phyloP scores from a whole-genome alignment of 2,888 invertebrate species.

The Dendrolimus houi region DNA sequence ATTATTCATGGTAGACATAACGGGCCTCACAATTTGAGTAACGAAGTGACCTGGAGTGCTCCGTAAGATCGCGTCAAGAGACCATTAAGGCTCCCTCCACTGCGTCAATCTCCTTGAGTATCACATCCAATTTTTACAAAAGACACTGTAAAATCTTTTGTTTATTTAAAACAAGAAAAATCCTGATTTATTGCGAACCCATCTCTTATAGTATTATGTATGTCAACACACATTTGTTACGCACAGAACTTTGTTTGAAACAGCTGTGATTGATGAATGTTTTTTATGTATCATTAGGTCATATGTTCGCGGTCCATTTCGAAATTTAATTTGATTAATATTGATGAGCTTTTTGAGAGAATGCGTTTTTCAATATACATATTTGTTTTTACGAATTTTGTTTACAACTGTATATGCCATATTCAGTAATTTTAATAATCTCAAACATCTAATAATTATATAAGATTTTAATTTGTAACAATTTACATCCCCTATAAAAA shows the following conservation, averaged over 20 bases:
- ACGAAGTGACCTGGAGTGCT: constrained; percentile 71
- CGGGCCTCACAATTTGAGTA: constrained; percentile 61
- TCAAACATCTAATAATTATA: no score
- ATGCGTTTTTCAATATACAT: not conserved
- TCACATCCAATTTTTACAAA: constrained; percentile 55
- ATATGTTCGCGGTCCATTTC: constrained; percentile 14
- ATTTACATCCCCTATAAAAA: no score
- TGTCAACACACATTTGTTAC: constrained; percentile 20
- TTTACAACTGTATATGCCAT: no score
- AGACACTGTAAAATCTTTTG: constrained; percentile 35
- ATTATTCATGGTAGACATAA: constrained; percentile 60
- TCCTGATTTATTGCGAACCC: not conserved
- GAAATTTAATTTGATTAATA: constrained; percentile 21
- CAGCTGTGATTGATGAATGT: constrained; percentile 26
- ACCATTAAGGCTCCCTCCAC: constrained; percentile 67
- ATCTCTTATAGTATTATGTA: constrained; percentile 8
- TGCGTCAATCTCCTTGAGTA: constrained; percentile 66
- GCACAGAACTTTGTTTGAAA: constrained; percentile 21
- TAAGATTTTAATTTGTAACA: no score
- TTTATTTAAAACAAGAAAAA: constrained; percentile 25
- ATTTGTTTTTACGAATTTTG: no score
- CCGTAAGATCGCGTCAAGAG: constrained; percentile 61
- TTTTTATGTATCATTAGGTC: constrained; percentile 28
- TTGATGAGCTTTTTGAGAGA: constrained; percentile 14
- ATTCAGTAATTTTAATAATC: no score